phyloP scores from a whole-genome alignment of 2,888 invertebrate species.

The Steinernema hermaphroditum region DNA sequence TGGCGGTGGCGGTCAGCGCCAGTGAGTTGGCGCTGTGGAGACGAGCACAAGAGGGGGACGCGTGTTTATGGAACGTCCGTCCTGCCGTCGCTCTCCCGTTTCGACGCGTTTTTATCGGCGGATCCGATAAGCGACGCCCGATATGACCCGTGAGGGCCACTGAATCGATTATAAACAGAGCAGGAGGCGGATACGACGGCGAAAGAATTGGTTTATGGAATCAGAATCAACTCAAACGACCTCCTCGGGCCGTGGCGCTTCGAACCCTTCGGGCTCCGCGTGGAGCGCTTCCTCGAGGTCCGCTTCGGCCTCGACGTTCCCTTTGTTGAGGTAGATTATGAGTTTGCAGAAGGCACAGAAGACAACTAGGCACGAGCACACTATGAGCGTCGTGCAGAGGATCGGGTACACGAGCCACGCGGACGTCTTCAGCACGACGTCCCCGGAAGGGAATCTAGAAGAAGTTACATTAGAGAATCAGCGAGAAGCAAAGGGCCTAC shows the following conservation, averaged over 20 bases:
- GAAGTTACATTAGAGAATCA: too few species aligned
- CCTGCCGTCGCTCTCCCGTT: background rate
- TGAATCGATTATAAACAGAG: conserved; percentile 15
- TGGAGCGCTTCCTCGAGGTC: too few species aligned
- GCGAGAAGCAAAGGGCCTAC: too few species aligned
- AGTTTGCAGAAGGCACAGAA: background rate
- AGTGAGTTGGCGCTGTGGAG: background rate
- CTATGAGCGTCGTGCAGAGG: background rate
- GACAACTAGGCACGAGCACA: background rate
- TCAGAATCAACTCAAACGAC: too few species aligned
- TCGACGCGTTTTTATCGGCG: conserved; percentile 23
- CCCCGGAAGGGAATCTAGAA: too few species aligned
- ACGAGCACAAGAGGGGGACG: background rate
- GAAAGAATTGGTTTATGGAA: background rate
- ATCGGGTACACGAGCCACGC: background rate
- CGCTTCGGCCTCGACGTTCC: too few species aligned
- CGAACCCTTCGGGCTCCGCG: too few species aligned
- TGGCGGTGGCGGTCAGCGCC: background rate
- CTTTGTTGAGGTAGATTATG: background rate
- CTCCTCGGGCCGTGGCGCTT: too few species aligned
- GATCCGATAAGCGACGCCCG: conserved; percentile 2
- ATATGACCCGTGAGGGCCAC: conserved; percentile 27
- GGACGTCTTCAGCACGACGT: too few species aligned
- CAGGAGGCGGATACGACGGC: background rate
- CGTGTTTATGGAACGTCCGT: background rate